Percentiles rank a stretch among this genome's conserved stretches.
phyloP scores from a whole-genome alignment of 2,888 invertebrate genomes.

The Drosophila merina region DNA sequence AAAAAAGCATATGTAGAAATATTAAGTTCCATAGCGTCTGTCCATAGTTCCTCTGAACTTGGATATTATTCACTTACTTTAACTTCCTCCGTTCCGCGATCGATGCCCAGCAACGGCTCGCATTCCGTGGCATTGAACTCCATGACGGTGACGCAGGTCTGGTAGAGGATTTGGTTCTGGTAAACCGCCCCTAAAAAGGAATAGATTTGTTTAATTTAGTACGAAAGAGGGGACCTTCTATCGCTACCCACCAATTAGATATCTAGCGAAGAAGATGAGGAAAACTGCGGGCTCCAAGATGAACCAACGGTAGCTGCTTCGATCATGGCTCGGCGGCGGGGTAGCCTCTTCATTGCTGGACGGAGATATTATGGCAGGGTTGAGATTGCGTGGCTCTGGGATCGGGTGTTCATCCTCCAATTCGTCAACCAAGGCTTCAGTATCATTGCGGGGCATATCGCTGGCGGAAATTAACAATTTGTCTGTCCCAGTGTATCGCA shows the following conservation, averaged over 20 bases:
- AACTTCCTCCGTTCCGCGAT: slow-evolving; percentile 85
- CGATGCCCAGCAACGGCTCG: slow-evolving; percentile 76
- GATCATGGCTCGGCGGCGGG: slow-evolving; percentile 12
- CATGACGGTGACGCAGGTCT: slow-evolving; percentile 87
- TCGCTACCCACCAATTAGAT: slow-evolving; percentile 74
- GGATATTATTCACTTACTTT: slow-evolving; percentile 69
- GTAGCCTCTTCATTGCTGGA: slow-evolving; percentile 38
- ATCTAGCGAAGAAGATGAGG: slow-evolving; percentile 80
- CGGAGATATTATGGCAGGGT: slow-evolving; percentile 42
- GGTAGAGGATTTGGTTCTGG: slow-evolving; percentile 88
- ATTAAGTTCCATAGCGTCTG: slow-evolving; percentile 4
- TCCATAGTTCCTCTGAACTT: slow-evolving; percentile 1
- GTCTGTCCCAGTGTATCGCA: slow-evolving; percentile 15
- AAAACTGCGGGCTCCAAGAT: slow-evolving; percentile 83
- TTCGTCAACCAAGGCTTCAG: slow-evolving; percentile 60
- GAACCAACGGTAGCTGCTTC: slow-evolving; percentile 58
- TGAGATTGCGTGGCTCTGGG: slow-evolving; percentile 43
- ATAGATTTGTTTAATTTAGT: slow-evolving; percentile 1
- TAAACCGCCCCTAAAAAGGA: slow-evolving; percentile 83
- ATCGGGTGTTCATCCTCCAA: slow-evolving; percentile 22
- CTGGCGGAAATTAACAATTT: slow-evolving; percentile 46
- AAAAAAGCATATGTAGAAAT: not conserved
- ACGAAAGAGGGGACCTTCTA: not conserved
- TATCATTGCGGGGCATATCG: slow-evolving; percentile 54
- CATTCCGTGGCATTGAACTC: slow-evolving; percentile 87